Percentiles rank a stretch among this genome's conserved stretches.
Evolutionary conservation across 2,797 vertebrate genomes (phyloP).

Genomic region (Gymnothorax javanicus): DNA sequence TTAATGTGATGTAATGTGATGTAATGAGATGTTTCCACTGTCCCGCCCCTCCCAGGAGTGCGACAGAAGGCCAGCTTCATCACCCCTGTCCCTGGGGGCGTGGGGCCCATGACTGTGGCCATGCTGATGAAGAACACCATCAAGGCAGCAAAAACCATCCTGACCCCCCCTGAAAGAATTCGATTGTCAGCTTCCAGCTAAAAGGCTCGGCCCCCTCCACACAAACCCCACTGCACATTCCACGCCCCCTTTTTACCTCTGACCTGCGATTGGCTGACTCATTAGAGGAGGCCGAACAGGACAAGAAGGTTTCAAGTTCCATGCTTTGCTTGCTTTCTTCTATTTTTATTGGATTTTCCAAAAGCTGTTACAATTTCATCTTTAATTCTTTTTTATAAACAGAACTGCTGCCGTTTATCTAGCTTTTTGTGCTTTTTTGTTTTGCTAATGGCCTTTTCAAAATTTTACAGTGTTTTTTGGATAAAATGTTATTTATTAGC

Average conservation of each 20-base stretch:
- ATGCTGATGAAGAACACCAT: conserved; percentile 99
- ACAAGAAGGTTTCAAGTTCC: conserved; percentile 51
- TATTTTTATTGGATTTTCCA: conserved; percentile 38
- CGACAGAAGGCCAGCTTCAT: conserved; percentile 91
- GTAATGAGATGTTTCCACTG: neutral
- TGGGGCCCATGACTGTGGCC: conserved; percentile 96
- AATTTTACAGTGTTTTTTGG: neutral
- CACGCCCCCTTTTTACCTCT: conserved; percentile 35
- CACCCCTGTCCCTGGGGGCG: conserved; percentile 93
- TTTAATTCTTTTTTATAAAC: conserved; percentile 40
- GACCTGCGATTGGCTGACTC: conserved; percentile 35
- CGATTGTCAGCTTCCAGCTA: conserved; percentile 73
- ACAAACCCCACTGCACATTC: conserved; percentile 58
- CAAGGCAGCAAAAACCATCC: conserved; percentile 89
- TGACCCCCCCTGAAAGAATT: conserved; percentile 67
- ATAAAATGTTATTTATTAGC: conserved; percentile 12
- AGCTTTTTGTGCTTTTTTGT: conserved; percentile 37
- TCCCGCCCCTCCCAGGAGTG: conserved; percentile 72
- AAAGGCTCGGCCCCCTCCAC: conserved; percentile 28
- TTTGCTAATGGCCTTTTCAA: conserved; percentile 29
- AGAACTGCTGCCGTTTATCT: conserved; percentile 42
- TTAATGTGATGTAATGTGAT: too few relatives aligned
- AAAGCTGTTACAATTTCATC: conserved; percentile 60
- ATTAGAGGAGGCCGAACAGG: conserved; percentile 50
- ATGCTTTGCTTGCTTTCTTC: conserved; percentile 29